Conservation (phyloP, 2,797 vertebrate genomes). For the Carcharodon carcharias region DNA sequence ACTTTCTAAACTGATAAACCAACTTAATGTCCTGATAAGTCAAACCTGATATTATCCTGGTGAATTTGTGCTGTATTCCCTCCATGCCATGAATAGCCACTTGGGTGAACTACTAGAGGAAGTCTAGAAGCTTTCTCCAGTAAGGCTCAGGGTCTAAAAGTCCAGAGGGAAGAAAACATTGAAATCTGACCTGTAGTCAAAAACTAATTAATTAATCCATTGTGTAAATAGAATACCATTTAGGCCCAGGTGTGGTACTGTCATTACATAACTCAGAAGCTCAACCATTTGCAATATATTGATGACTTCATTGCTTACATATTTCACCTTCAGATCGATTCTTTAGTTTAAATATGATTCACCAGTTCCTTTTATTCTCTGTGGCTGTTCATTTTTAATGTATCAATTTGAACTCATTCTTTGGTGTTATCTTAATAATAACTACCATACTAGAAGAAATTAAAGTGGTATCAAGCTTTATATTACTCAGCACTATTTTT, state of each 20-base stretch:
- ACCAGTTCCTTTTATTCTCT: not conserved
- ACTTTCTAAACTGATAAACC: not conserved
- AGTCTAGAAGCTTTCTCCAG: not conserved
- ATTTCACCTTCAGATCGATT: not conserved
- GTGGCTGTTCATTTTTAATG: not conserved
- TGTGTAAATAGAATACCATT: not conserved
- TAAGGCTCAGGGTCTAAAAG: not conserved
- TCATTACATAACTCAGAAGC: not conserved
- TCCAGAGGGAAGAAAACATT: not conserved
- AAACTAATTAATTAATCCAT: not conserved
- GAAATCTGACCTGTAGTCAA: not conserved
- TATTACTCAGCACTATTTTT: slow-evolving; percentile 19
- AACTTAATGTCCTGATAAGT: not conserved
- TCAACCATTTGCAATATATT: not conserved
- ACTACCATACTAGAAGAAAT: not conserved
- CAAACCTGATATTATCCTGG: not conserved
- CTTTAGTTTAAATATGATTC: not conserved
- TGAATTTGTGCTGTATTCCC: not conserved
- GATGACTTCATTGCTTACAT: not conserved
- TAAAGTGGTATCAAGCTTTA: not conserved
- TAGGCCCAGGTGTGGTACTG: too few relatives aligned
- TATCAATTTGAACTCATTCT: not conserved
- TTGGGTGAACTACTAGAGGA: not conserved
- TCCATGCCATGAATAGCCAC: not conserved
- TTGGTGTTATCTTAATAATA: not conserved